Base-by-base conservation (phyloP, 2,888 invertebrate genomes). In the Limenitis camilla region DNA sequence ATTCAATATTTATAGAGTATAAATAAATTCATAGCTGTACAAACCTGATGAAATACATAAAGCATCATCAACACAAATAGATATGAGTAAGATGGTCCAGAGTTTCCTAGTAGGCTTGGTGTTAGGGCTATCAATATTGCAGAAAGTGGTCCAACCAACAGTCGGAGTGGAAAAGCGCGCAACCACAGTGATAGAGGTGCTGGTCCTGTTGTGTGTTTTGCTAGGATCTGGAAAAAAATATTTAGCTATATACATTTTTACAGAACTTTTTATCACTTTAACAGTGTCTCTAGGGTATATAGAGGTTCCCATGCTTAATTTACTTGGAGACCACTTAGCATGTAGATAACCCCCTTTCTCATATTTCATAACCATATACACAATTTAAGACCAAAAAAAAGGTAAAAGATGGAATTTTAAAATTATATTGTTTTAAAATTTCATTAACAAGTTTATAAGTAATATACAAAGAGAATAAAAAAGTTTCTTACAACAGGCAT, bases 31-130 rank as follows among this genome's bases (percentile, higher is more conserved):
- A n/a, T n/a, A n/a, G n/a, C n/a, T n/a, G n/a, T n/a, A n/a, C 59
- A 38, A 8, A 86, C 96, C 92, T 97, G 98, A 86, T 99, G 98
- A 57, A 96, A 84, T n/a, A 93, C 92, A 75, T 97, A 98, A 48
- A 93, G 90, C 7, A 89, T 64, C 61, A 98, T 81, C 49, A 98
- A 86, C 35, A 96, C 68, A 32, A 91, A 84, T 61, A 97, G 95
- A 71, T 94, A 96, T 55, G 91, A 92, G 53, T 90, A 81, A 0
- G 96, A 71, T 0, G 86, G 86, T 1, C 80, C 81, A 0, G 76
- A 62, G 46, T 75, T 65, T 0, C 78, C 89, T 29, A 96, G 89
- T 55, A 96, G 85, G 40, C 80, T 83, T 0, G 97, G 96, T 0
- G 98, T 97, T 40, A 94, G 76, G 76, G 93, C 97, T 6, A 99